Percentiles rank a stretch among this genome's conserved stretches.
Conservation (phyloP, 2,888 invertebrate genomes). For the Deroplatys truncata region DNA sequence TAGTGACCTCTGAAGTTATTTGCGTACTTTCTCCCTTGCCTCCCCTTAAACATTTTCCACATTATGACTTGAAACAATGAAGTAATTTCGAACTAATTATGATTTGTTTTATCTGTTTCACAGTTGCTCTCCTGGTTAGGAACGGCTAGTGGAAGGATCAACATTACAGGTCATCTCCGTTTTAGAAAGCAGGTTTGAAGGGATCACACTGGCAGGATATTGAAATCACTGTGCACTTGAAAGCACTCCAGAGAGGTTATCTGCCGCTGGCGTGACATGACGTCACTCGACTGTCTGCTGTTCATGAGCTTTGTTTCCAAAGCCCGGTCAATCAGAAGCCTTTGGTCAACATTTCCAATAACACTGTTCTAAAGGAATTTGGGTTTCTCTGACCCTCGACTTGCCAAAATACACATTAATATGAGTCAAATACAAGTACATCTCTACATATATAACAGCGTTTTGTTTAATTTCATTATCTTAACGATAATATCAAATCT, state of each 20-base stretch:
- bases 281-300: not conserved
- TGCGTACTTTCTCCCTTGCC: too few relatives aligned
- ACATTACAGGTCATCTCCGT: not conserved
- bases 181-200: not conserved
- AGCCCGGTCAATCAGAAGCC: not conserved
- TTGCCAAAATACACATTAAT: too few relatives aligned
- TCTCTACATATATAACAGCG: too few relatives aligned
- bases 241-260: not conserved
- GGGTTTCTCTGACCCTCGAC: too few relatives aligned
- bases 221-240: not conserved
- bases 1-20: too few relatives aligned
- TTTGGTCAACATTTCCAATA: not conserved
- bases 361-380: not conserved
- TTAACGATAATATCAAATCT: too few relatives aligned
- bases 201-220: not conserved
- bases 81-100: too few relatives aligned
- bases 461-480: too few relatives aligned
- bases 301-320: not conserved
- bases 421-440: too few relatives aligned
- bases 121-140: not conserved
- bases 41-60: too few relatives aligned
- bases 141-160: not conserved
- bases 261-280: not conserved
- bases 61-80: too few relatives aligned
- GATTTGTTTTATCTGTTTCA: too few relatives aligned